Base-by-base conservation (phyloP, 1,140 invertebrate species). In the Augochlora pura region DNA sequence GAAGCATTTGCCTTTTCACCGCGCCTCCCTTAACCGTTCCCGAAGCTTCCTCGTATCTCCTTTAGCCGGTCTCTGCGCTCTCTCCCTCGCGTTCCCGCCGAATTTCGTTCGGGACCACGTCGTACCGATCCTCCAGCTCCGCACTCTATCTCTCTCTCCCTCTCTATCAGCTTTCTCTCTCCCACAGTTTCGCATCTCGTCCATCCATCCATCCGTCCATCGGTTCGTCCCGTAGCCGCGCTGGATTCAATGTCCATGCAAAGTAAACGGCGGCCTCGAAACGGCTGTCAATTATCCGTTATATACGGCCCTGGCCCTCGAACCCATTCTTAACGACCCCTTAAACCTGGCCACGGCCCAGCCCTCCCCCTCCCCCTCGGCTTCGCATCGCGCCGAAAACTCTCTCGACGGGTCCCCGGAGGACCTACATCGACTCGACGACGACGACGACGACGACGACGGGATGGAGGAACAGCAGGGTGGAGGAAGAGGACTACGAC, bases 281-380 rank as follows among this genome's bases (percentile, higher is more conserved):
- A 87, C 85, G 90, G 87, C 91, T 92, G 91, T 92, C 91, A 92
- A 92, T 92, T 91, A 92, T 91, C 90, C 89, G 91, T 92, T 91
- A 91, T 92, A 92, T 92, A 92, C 91, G 90, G 89, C 88, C 88
- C 86, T 87, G 90, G 85, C 86, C 88, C 87, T 89, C 86, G 87
- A 88, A 90, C 89, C 88, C 89, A 88, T 88, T 89, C 85, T 90
- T 90, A 90, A 89, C 90, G 89, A 90, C 77, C 83, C 84, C 77
- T 88, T 85, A 88, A 88, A 88, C 69, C 80, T 75, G 69, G 79
- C 77, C 73, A 80, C 49, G 16, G 71, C 25, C 66, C 63, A 52
- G 46, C 25, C 57, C 54, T 59, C 25, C 57, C 54, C 64, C 57
- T 42, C 52, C 59, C 59, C 62, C 42, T 77, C 16, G 54, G 52